Evolutionary conservation across 1,140 invertebrate species (phyloP).

Genomic region (Eupeodes corollae): DNA sequence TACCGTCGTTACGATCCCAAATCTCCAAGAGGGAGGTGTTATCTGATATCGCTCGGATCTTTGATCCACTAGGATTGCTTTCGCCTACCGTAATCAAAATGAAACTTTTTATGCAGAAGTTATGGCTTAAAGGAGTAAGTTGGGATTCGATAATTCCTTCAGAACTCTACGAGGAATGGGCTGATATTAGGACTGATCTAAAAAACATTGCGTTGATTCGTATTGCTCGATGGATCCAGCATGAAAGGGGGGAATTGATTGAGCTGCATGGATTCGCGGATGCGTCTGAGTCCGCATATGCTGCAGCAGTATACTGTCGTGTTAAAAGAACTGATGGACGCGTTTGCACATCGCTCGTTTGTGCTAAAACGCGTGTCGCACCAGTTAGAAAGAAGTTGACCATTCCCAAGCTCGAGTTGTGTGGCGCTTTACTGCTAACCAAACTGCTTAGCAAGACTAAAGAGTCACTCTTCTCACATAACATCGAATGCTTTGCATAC

Average conservation of each 20-base stretch:
- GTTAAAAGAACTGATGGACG: no score
- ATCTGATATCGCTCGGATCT: conserved; percentile 18
- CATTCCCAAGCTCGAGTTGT: conserved; percentile 12
- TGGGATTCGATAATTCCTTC: conserved; percentile 24
- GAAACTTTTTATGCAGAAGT: conserved; percentile 35
- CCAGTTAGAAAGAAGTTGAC: conserved; percentile 6
- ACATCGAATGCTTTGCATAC: neutral
- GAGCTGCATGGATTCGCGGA: conserved; percentile 28
- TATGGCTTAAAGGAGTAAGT: conserved; percentile 23
- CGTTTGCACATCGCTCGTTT: no score
- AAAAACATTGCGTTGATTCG: conserved; percentile 5
- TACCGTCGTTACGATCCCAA: no score
- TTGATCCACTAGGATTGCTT: conserved; percentile 28
- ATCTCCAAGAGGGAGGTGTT: conserved; percentile 20
- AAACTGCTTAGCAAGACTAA: conserved; percentile 5
- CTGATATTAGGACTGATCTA: conserved; percentile 9
- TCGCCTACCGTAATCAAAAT: conserved; percentile 23
- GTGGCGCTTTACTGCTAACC: conserved; percentile 7
- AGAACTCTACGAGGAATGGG: conserved; percentile 11
- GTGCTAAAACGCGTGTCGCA: conserved; percentile 7
- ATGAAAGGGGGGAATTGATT: neutral
- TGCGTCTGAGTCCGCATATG: conserved; percentile 25
- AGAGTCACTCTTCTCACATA: neutral
- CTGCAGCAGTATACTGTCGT: conserved; percentile 28
- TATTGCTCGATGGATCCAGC: conserved; percentile 1